A percentile compares a stretch with the other conserved stretches of the same genome.
phyloP scores from a whole-genome alignment of 2,113 vertebrate genomes.

The Tragelaphus imberbis region DNA sequence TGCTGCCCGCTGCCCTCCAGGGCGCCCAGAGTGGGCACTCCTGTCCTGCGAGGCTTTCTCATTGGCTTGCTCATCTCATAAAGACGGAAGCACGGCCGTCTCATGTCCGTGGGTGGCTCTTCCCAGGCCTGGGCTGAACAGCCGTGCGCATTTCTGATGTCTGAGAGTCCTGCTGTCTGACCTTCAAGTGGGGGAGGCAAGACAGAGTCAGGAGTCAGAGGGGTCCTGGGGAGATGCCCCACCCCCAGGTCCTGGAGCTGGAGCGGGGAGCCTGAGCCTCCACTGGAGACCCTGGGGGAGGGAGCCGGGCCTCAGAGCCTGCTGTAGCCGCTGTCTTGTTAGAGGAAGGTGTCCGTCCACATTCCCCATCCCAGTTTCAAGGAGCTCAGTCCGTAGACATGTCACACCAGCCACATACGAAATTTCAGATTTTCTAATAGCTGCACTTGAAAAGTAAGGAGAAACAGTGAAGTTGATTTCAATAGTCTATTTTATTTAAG shows the following conservation, averaged over 20 bases:
- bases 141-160: background rate
- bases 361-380: accelerated
- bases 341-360: accelerated
- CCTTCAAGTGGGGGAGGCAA: background rate
- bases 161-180: background rate
- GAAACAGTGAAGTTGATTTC: background rate
- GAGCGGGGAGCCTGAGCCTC: accelerated
- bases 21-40: accelerated
- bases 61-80: accelerated
- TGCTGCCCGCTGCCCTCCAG: background rate
- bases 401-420: accelerated
- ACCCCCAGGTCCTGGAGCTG: background rate
- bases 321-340: accelerated
- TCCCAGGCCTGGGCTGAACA: too few species aligned
- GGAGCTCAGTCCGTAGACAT: background rate
- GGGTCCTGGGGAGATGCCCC: background rate
- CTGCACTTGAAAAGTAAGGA: background rate
- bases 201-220: background rate
- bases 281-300: accelerated
- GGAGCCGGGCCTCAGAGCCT: accelerated
- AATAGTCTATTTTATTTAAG: background rate
- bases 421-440: too few species aligned
- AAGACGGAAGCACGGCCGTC: accelerated
- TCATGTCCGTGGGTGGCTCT: accelerated
- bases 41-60: accelerated